A percentile compares a stretch with the other conserved stretches of the same genome.
Conservation (phyloP, 1,140 invertebrate species). For the Scaptomyza hsui region DNA sequence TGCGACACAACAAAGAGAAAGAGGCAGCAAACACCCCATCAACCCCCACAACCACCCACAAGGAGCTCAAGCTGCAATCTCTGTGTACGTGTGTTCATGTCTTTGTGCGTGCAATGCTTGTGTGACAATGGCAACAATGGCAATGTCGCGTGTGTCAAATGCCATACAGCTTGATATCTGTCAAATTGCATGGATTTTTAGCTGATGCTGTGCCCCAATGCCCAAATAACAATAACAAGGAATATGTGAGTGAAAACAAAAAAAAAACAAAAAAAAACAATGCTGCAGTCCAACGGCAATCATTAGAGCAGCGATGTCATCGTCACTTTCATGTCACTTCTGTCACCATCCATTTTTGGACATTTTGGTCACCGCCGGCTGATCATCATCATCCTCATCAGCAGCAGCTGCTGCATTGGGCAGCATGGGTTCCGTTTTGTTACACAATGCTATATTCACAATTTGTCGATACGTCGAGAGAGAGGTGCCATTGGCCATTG, state of each 20-base stretch:
- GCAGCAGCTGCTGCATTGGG: conserved; percentile 1
- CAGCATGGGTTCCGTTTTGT: conserved; percentile 35
- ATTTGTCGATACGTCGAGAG: conserved; percentile 1
- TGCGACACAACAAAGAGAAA: neutral
- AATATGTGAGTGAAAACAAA: neutral
- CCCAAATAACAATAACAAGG: conserved; percentile 3
- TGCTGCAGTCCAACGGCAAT: conserved; percentile 37
- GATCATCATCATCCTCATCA: conserved; percentile 3
- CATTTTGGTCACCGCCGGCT: conserved; percentile 5
- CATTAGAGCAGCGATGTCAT: conserved; percentile 35
- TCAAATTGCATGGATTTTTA: conserved; percentile 55
- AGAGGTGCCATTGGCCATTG: conserved; percentile 19
- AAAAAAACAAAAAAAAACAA: conserved; percentile 10
- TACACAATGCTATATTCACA: conserved; percentile 36
- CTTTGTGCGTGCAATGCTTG: conserved; percentile 7
- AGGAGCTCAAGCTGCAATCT: neutral
- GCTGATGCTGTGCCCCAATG: conserved; percentile 19
- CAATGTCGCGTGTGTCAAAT: conserved; percentile 49
- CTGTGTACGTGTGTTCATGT: conserved; percentile 1
- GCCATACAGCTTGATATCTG: conserved; percentile 60
- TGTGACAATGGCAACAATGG: conserved; percentile 48
- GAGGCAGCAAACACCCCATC: neutral
- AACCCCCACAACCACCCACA: neutral
- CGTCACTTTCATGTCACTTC: conserved; percentile 24
- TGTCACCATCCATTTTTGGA: conserved; percentile 10